These are phyloP conservation scores for Sarcophaga carnaria DNA, from an alignment of 2,888 invertebrate genomes.

Conservation along the genomic window DNA sequence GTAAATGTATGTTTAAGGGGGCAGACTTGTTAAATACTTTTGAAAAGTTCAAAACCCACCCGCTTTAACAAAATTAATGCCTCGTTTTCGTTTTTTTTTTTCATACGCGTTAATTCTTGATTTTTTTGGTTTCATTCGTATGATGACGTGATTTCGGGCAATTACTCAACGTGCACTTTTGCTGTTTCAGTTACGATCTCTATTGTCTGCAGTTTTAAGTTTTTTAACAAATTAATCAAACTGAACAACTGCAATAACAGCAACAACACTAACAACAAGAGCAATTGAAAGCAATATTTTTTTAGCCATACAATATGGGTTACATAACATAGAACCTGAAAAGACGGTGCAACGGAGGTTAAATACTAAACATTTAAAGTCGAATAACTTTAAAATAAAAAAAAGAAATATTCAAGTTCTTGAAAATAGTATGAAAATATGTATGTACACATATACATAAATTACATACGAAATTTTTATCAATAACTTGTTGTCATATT, in stretches of 20 bases:
- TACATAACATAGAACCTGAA: too few species aligned
- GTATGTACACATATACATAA: too few species aligned
- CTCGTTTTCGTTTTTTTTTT: not conserved
- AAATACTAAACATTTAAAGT: too few species aligned
- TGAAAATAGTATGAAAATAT: too few species aligned
- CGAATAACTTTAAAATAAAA: too few species aligned
- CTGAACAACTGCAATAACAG: constrained; percentile 72
- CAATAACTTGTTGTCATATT: too few species aligned
- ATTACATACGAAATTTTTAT: too few species aligned
- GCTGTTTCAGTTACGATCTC: constrained; percentile 52
- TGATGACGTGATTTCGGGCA: constrained; percentile 76
- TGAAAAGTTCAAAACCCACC: constrained; percentile 43
- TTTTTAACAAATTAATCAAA: constrained; percentile 81
- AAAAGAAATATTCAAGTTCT: too few species aligned
- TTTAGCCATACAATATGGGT: too few species aligned
- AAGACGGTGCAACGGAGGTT: too few species aligned
- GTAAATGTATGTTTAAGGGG: not conserved
- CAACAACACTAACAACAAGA: not conserved
- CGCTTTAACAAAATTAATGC: constrained; percentile 23
- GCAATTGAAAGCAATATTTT: not conserved
- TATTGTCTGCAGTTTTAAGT: constrained; percentile 77
- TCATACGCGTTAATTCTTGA: not conserved
- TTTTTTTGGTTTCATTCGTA: constrained; percentile 28
- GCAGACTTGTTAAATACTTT: constrained; percentile 53
- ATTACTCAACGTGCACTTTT: constrained; percentile 75